Conservation (phyloP, 2,113 vertebrate species). For the Octodon degus region DNA sequence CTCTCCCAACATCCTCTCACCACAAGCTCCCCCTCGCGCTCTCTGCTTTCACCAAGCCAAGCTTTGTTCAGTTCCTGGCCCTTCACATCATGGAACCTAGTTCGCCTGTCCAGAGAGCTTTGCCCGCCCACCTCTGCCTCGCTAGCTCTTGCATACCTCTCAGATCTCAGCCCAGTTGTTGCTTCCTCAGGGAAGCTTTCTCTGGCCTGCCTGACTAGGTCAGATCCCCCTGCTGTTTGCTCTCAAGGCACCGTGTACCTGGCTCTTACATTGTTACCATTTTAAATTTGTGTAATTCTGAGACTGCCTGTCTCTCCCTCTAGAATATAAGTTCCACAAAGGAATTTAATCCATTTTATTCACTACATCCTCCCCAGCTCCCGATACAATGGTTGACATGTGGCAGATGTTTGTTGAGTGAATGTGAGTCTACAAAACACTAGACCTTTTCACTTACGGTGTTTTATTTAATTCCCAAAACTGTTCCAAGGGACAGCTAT, state of each 20-base stretch:
- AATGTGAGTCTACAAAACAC: neutral
- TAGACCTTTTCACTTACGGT: neutral
- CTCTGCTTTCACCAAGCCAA: slow-evolving; percentile 48
- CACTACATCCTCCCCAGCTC: neutral
- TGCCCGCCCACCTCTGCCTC: slow-evolving; percentile 60
- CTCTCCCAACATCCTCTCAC: slow-evolving; percentile 30
- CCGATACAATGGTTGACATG: neutral
- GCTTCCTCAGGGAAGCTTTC: slow-evolving; percentile 72
- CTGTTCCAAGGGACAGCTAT: neutral
- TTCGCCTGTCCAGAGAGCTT: slow-evolving; percentile 51
- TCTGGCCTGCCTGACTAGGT: slow-evolving; percentile 80
- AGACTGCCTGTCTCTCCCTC: slow-evolving; percentile 23
- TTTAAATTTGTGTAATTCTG: slow-evolving; percentile 55
- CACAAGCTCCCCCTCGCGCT: neutral
- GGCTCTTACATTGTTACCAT: slow-evolving; percentile 55
- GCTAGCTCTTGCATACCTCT: slow-evolving; percentile 74
- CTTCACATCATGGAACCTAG: slow-evolving; percentile 64
- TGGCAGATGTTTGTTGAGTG: neutral
- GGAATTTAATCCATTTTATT: neutral
- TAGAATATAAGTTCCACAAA: slow-evolving; percentile 23
- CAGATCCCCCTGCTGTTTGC: slow-evolving; percentile 79
- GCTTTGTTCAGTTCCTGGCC: slow-evolving; percentile 57
- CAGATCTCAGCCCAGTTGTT: slow-evolving; percentile 77
- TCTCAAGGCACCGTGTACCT: slow-evolving; percentile 67
- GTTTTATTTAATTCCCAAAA: slow-evolving; percentile 33